These are phyloP conservation scores for Pocillopora verrucosa DNA, from an alignment of 64 coral and sea anemone species.

Conservation along the genomic window DNA sequence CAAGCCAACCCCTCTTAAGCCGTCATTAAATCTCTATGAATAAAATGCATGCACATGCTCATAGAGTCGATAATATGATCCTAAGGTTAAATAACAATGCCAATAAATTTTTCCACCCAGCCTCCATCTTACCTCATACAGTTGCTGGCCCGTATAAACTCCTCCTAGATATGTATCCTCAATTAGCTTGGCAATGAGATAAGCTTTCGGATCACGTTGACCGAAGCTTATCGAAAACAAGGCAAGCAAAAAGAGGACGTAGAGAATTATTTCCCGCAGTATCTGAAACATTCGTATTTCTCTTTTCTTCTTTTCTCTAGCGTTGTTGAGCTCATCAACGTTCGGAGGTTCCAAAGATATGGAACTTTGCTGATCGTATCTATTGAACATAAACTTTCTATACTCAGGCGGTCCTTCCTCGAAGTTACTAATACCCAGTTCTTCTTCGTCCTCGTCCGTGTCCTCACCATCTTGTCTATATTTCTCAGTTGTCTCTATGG, in stretches of 20 bases:
- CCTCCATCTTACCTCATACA: constrained; percentile 34
- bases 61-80: no score
- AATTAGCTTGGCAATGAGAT: constrained; percentile 35
- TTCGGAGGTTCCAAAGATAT: constrained; percentile 17
- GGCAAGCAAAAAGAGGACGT: constrained; percentile 54
- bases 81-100: neutral
- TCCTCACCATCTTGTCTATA: neutral
- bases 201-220: constrained; percentile 67
- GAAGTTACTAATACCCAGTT: neutral
- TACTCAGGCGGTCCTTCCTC: neutral
- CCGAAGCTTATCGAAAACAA: constrained; percentile 52
- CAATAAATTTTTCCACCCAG: neutral
- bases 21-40: no score
- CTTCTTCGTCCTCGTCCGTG: neutral
- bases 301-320: constrained; percentile 16
- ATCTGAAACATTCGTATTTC: constrained; percentile 51
- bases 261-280: constrained; percentile 33
- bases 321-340: constrained; percentile 28
- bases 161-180: constrained; percentile 62
- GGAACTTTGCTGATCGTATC: neutral
- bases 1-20: no score
- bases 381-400: neutral
- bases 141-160: constrained; percentile 28
- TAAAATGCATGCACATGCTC: no score
- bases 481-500: constrained; percentile 24